These are phyloP conservation scores for Taenaris catops DNA, from an alignment of 2,888 invertebrate genomes.

Conservation along the genomic window DNA sequence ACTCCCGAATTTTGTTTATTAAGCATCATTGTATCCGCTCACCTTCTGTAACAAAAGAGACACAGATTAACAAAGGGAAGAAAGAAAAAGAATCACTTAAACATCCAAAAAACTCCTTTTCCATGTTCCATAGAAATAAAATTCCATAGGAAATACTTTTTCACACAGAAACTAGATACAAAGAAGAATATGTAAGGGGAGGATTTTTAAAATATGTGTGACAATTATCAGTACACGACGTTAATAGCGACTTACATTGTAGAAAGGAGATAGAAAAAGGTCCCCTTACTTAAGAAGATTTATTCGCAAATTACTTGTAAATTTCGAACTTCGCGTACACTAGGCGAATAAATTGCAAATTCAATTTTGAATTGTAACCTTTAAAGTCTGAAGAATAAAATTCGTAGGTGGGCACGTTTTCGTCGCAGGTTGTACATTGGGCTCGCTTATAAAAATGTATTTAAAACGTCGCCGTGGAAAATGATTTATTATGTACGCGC, in stretches of 20 bases:
- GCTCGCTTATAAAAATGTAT: constrained; percentile 77
- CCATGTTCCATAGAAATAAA: constrained; percentile 39
- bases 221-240: constrained; percentile 79
- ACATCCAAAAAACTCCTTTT: constrained; percentile 32
- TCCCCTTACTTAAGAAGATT: constrained; percentile 64
- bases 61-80: constrained; percentile 39
- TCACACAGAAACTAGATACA: constrained; percentile 36
- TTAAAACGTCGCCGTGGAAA: constrained; percentile 70
- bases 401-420: constrained; percentile 5
- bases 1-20: constrained; percentile 21
- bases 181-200: constrained; percentile 37
- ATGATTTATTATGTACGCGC: constrained; percentile 67
- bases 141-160: constrained; percentile 31
- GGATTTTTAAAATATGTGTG: constrained; percentile 76
- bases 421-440: constrained; percentile 42
- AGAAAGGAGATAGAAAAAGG: constrained; percentile 48
- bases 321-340: constrained; percentile 42
- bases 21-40: constrained; percentile 40
- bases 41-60: constrained; percentile 73
- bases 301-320: constrained; percentile 79
- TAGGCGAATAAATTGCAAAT: constrained; percentile 1
- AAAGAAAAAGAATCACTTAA: neutral
- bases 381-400: constrained; percentile 10
- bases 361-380: neutral
- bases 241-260: constrained; percentile 76